Conservation (phyloP, 1,140 invertebrate genomes). For the Cephus cinctus region DNA sequence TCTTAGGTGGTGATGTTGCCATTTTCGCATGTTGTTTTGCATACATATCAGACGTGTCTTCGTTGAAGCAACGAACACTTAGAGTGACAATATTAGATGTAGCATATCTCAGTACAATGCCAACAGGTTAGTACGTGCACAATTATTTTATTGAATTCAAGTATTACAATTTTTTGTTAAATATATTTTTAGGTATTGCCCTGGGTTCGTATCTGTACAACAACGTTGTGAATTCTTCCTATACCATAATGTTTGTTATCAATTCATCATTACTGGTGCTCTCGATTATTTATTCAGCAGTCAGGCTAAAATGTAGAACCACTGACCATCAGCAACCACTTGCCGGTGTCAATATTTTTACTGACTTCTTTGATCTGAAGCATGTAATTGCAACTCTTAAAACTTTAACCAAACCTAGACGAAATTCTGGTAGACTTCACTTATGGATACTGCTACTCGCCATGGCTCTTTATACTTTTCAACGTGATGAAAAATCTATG, state of each 20-base stretch:
- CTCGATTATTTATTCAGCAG: slow-evolving; percentile 63
- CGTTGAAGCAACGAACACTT: slow-evolving; percentile 63
- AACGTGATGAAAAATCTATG: slow-evolving; percentile 72
- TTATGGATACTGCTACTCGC: slow-evolving; percentile 65
- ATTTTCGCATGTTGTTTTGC: slow-evolving; percentile 74
- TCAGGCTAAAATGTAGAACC: slow-evolving; percentile 67
- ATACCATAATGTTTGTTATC: slow-evolving; percentile 69
- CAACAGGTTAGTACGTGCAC: slow-evolving; percentile 56
- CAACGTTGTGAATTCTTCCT: slow-evolving; percentile 60
- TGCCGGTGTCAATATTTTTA: slow-evolving; percentile 59
- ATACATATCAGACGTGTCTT: slow-evolving; percentile 71
- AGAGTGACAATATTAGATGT: slow-evolving; percentile 73
- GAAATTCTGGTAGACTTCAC: slow-evolving; percentile 58
- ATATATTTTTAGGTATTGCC: slow-evolving; percentile 43
- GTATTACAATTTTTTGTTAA: slow-evolving; percentile 2
- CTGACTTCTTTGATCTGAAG: slow-evolving; percentile 69
- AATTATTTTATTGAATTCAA: background rate
- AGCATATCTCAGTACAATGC: slow-evolving; percentile 73
- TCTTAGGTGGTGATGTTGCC: slow-evolving; percentile 72
- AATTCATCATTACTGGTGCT: slow-evolving; percentile 62
- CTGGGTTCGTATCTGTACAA: slow-evolving; percentile 60
- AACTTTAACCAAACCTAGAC: slow-evolving; percentile 60
- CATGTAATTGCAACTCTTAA: slow-evolving; percentile 63
- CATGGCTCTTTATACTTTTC: slow-evolving; percentile 76
- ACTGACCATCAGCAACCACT: slow-evolving; percentile 61